phyloP scores from a whole-genome alignment of 2,113 vertebrate genomes.

The Caretta caretta region DNA sequence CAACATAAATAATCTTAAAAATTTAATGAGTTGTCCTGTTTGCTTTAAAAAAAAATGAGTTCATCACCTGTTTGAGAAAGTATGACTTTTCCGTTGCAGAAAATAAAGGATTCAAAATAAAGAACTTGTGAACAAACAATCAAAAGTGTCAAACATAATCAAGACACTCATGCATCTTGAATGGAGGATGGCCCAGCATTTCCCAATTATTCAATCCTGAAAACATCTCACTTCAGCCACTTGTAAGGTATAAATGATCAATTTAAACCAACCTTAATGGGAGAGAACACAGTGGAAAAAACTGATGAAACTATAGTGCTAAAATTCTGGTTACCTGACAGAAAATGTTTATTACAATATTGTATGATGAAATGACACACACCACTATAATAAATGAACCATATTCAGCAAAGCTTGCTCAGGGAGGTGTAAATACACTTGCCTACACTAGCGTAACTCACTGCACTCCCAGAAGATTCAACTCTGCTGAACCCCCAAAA shows the following conservation, averaged over 20 bases:
- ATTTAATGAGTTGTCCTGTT: not conserved
- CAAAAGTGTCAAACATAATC: not conserved
- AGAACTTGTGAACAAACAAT: not conserved
- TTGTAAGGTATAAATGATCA: not conserved
- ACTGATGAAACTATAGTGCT: not conserved
- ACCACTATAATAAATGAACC: not conserved
- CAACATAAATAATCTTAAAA: not conserved
- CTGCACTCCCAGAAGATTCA: not conserved
- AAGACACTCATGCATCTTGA: not conserved
- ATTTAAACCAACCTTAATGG: not conserved
- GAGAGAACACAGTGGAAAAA: not conserved
- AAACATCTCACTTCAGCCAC: not conserved
- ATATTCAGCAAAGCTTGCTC: not conserved
- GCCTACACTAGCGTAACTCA: not conserved
- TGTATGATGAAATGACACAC: not conserved
- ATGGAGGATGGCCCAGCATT: not conserved
- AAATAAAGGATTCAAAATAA: not conserved
- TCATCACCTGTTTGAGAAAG: not conserved
- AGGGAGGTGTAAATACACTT: not conserved
- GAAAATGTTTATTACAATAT: not conserved
- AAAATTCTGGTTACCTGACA: not conserved
- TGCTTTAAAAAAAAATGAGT: not conserved
- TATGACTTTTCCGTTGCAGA: not conserved
- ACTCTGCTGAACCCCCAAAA: not conserved
- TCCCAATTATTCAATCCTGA: not conserved